Percentiles rank a stretch among this genome's conserved stretches.
phyloP scores from a whole-genome alignment of 64 coral and sea anemone genomes.

The Astreopora myriophthalma region DNA sequence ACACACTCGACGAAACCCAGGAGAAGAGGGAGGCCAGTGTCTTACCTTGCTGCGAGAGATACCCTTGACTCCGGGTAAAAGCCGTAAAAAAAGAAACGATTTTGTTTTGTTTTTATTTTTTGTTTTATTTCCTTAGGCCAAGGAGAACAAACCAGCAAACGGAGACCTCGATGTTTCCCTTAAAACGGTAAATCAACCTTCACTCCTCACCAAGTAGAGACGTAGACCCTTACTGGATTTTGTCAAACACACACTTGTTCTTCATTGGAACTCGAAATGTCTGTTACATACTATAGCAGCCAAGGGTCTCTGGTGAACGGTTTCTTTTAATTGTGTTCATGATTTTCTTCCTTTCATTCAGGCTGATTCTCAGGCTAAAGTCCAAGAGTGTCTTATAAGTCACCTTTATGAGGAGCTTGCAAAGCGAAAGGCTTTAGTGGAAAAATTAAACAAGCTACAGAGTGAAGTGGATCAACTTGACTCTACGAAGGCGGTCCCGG shows the following conservation, averaged over 20 bases:
- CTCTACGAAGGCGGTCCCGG: not conserved
- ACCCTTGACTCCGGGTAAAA: no score
- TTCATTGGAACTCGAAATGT: no score
- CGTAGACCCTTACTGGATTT: no score
- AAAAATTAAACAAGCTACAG: constrained; percentile 76
- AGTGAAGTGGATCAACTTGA: constrained; percentile 63
- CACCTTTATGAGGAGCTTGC: constrained; percentile 68
- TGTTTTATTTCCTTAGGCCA: not conserved
- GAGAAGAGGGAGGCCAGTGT: no score
- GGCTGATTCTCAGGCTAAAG: constrained; percentile 32
- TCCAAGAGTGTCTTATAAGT: constrained; percentile 73
- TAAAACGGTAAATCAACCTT: not conserved
- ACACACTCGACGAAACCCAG: no score
- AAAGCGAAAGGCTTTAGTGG: constrained; percentile 69
- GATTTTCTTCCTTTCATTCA: not conserved
- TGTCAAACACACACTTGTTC: no score
- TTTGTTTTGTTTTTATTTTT: no score
- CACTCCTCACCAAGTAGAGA: no score
- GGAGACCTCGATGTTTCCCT: not conserved
- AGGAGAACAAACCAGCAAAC: constrained; percentile 12
- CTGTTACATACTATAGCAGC: no score
- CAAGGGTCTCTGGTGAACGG: no score
- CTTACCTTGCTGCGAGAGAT: no score
- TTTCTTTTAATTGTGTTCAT: not conserved
- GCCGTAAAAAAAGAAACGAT: no score